Base-by-base conservation (phyloP, 2,888 invertebrate species). In the Zelleria hepariella region DNA sequence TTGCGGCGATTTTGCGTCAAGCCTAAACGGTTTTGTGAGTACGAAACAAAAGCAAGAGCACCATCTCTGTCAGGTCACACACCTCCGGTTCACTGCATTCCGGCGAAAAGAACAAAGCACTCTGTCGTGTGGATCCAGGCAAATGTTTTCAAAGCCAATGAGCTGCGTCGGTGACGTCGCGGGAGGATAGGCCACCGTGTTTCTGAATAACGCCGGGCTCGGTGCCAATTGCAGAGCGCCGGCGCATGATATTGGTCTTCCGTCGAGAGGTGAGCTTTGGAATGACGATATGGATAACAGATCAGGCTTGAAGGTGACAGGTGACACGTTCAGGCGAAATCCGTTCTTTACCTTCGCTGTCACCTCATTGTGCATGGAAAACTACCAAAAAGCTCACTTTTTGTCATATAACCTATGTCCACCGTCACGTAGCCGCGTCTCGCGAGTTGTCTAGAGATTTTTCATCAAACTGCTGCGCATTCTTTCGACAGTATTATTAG, bases 191-290 rank as follows among this genome's bases (percentile, higher is more conserved):
- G 32, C 32, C 32, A 42, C 32, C 15, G 32, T 42, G 32, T 7
- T 4, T 20, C 51, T 51, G 51, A 51, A 51, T 51, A 51, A 51
- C 20, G 51, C 51, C 21, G 27, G 55, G 55, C 32, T n/a, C 18
- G 10, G 32, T 55, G 55, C 55, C 55, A 55, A 55, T n/a, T 24
- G 21, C 55, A 32, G 21, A 55, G 55, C 55, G 55, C 55, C 55
- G 32, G 32, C 32, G 32, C 32, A 42, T 42, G 15, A 10, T 15
- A 5, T 32, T 10, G 32, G 3, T 42, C 15, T 3, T 15, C 32
- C 15, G 32, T 42, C 32, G 15, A 15, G 10, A 10, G 15, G 32
- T 42, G 32, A 42, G 32, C 32, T n/a, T n/a, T n/a, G n/a, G n/a
- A n/a, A 42, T 42, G 15, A 32, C n/a, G n/a, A n/a, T n/a, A n/a